phyloP scores from a whole-genome alignment of 2,797 vertebrate species.

The Pterois miles region DNA sequence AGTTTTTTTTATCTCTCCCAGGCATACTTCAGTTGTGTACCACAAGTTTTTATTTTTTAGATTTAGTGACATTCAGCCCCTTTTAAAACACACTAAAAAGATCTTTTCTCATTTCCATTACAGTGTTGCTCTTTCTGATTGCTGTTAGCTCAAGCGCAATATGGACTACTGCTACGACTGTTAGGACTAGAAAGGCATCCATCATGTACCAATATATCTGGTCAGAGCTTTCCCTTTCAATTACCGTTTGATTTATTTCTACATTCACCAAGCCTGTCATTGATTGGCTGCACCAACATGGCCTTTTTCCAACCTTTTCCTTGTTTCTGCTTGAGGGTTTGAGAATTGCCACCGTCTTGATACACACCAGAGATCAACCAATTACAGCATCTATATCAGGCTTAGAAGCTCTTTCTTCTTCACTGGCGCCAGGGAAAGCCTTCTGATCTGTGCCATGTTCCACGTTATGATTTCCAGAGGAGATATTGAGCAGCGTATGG shows the following conservation, averaged over 20 bases:
- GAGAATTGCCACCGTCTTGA: constrained; percentile 35
- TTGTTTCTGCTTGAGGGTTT: constrained; percentile 9
- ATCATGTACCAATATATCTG: neutral
- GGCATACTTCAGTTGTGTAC: neutral
- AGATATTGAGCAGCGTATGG: constrained; percentile 23
- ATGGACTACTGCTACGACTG: constrained; percentile 9
- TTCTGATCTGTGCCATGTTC: constrained; percentile 41
- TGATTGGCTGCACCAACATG: constrained; percentile 30
- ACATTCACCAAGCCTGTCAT: constrained; percentile 4
- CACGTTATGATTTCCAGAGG: constrained; percentile 23
- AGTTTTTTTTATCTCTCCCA: constrained; percentile 25
- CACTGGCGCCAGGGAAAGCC: constrained; percentile 34
- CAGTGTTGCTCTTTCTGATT: neutral
- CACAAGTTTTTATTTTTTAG: neutral
- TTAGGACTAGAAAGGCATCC: neutral
- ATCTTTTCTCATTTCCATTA: constrained; percentile 1
- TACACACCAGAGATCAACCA: constrained; percentile 59
- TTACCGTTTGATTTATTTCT: constrained; percentile 49
- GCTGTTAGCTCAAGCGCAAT: neutral
- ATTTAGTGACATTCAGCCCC: neutral
- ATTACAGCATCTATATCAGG: constrained; percentile 59
- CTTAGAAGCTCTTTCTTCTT: constrained; percentile 37
- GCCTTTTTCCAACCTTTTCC: constrained; percentile 23
- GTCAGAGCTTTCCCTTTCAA: constrained; percentile 25
- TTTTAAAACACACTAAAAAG: constrained; percentile 26